Base-by-base conservation (phyloP, 2,113 vertebrate genomes). In the Takifugu bimaculatus region DNA sequence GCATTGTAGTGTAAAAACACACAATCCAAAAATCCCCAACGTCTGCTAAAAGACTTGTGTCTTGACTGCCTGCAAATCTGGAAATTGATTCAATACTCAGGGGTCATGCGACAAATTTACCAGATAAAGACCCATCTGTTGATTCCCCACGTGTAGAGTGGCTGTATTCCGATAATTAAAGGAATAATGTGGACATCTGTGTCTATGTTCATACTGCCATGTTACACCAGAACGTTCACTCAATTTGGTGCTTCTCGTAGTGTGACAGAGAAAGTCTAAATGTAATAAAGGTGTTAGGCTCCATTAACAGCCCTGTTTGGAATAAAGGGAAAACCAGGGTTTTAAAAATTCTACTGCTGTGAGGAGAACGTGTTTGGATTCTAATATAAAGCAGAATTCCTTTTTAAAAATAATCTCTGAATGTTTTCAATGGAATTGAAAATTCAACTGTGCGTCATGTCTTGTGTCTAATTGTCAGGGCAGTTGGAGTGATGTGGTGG, bases 401-500 rank as follows among this genome's bases (percentile, higher is more conserved):
- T 14, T 9, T 44, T 26, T 45, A 39, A 39, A 20, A 39, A 39
- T 39, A 10, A 2, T 10, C 4, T 39, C 2, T 39, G 35, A 11
- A 3, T 32, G 14, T 29, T 3, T n/a, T 50, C 20, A 15, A 54
- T 4, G 5, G 4, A 25, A 29, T 4, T 11, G 6, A 15, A 39
- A 25, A 4, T 52, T 13, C 5, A 11, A 5, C 47, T 45, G 13
- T 12, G 6, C 50, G 15, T 69, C 2, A 20, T 25, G 35, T 42
- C 2, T 29, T 51, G 57, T 59, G 59, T 79, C 63, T 67, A 52
- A 63, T 81, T 28, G 70, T 15, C 87, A 99, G 96, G 96, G 96
- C 64, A 94, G 93, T 85, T 99, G 97, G 97, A 99, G 96, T 50
- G 97, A 99, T 28, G 65, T 97, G 66, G 92, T 93, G n/a, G 97